A percentile compares a stretch with the other conserved stretches of the same genome.
These are phyloP conservation scores for Pseudomyrmex gracilis DNA, from an alignment of 1,140 invertebrate species.

Conservation along the genomic window DNA sequence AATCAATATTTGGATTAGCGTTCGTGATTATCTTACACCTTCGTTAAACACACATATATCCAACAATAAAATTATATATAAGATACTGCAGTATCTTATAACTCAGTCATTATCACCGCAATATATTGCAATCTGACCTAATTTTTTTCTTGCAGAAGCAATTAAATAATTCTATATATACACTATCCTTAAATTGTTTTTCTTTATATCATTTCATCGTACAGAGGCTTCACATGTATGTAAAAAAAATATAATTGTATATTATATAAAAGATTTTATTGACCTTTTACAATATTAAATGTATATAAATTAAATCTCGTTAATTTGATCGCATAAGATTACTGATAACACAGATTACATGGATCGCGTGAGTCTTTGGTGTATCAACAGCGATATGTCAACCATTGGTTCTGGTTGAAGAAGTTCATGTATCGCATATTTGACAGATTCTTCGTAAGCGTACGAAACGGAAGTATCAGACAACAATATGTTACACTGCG, in stretches of 20 bases:
- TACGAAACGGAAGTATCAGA: slow-evolving; percentile 97
- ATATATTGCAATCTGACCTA: background rate
- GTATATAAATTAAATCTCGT: background rate
- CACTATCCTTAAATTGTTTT: background rate
- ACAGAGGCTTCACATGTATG: no score
- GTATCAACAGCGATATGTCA: slow-evolving; percentile 90
- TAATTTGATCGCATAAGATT: background rate
- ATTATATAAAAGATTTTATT: no score
- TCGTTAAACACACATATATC: slow-evolving; percentile 31
- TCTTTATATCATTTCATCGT: background rate
- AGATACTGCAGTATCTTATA: slow-evolving; percentile 52
- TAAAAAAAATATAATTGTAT: no score
- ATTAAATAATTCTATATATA: background rate
- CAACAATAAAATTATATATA: slow-evolving; percentile 34
- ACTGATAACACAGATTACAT: background rate
- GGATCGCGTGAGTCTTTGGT: slow-evolving; percentile 86
- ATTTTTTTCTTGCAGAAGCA: background rate
- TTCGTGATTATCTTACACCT: slow-evolving; percentile 51
- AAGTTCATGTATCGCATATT: slow-evolving; percentile 92
- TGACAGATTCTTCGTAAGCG: slow-evolving; percentile 95
- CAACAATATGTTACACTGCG: slow-evolving; percentile 94
- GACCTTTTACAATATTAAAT: no score
- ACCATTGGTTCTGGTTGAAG: slow-evolving; percentile 93
- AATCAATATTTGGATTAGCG: slow-evolving; percentile 79
- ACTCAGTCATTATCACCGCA: background rate